Base-by-base conservation (phyloP, 2,113 vertebrate species). In the Oncorhynchus nerka region DNA sequence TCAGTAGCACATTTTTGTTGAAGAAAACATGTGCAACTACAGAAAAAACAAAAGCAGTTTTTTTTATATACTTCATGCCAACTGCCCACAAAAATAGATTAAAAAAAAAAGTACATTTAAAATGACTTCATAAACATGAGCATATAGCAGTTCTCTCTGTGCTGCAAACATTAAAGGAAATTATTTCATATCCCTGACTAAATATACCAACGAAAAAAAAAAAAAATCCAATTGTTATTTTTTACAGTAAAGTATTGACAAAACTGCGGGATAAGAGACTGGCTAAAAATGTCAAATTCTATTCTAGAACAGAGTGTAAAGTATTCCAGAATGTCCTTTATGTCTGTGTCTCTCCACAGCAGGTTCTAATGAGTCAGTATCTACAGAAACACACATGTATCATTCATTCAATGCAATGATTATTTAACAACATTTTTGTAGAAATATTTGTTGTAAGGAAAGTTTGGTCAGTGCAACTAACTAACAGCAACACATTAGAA, bases 51-150 rank as follows among this genome's bases (percentile, higher is more conserved):
- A 45, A 45, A 9, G 8, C 32, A 34, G 32, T 34, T 1, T 45
- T 39, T 39, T 39, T 39, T 39, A 8, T 45, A 45, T 45, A 45
- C 49, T 77, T 76, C 83, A 86, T 85, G 79, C 73, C 81, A 84
- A 78, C 57, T 75, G 65, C 84, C 78, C 78, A 90, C 79, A 83
- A 51, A 81, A 75, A 79, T n/a, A 15, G 83, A 80, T 61, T 28
- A 0, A 3, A 28, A 28, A 1, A 45, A 11, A 71, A 81, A 48
- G 71, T 69, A 87, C 77, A 83, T 79, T 48, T n/a, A 78, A 76
- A 84, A 81, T 74, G 16, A 86, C 57, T 77, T 83, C 68, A 81
- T 80, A 85, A 70, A 85, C 79, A 16, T 67, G 59, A 86, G 69
- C 65, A 74, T 78, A 89, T 73, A 67, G 74, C 78, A 75, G 39